These are phyloP conservation scores for Coenonympha glycerion DNA, from an alignment of 2,888 invertebrate species.

Conservation along the genomic window DNA sequence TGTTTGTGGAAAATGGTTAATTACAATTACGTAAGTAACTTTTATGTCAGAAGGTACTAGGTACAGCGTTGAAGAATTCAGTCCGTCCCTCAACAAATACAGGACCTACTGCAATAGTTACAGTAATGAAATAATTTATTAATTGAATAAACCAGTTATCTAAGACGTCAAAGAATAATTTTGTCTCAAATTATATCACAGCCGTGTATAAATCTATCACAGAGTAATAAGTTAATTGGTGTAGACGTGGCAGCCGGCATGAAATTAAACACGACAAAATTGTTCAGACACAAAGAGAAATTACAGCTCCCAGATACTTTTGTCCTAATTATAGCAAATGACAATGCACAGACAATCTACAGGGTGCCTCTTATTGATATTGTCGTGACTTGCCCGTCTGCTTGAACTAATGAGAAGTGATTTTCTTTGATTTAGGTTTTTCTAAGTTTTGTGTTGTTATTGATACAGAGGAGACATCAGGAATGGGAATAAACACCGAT, in stretches of 20 bases:
- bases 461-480: too few relatives aligned
- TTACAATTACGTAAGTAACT: too few relatives aligned
- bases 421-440: background rate
- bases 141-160: background rate
- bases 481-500: too few relatives aligned
- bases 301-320: constrained; percentile 46
- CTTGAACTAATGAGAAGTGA: constrained; percentile 3
- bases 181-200: constrained; percentile 5
- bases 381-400: background rate
- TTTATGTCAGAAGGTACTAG: too few relatives aligned
- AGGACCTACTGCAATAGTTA: background rate
- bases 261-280: constrained; percentile 64
- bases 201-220: constrained; percentile 15
- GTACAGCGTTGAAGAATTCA: background rate
- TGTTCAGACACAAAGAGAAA: constrained; percentile 57
- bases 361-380: constrained; percentile 12
- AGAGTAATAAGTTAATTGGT: constrained; percentile 40
- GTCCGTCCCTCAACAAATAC: background rate
- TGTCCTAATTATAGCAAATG: constrained; percentile 55
- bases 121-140: background rate
- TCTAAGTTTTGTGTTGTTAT: too few relatives aligned
- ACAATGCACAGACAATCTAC: constrained; percentile 47
- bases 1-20: too few relatives aligned
- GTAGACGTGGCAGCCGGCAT: constrained; percentile 45
- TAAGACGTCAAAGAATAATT: background rate